Percentiles rank a stretch among this genome's conserved stretches.
These are phyloP conservation scores for Drosophila peninsularis DNA, from an alignment of 2,888 invertebrate genomes.

Conservation along the genomic window DNA sequence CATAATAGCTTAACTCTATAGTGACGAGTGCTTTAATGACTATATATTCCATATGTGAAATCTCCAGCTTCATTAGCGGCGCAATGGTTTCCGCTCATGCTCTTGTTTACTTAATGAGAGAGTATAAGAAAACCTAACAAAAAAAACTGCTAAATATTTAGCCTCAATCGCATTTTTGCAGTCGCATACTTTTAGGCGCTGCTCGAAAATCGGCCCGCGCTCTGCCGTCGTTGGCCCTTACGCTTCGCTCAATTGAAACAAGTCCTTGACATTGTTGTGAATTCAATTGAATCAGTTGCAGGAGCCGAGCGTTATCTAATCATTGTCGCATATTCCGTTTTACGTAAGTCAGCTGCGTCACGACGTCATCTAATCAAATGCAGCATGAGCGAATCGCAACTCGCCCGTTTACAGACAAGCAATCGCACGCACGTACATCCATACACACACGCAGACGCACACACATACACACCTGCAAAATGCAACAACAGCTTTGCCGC, in stretches of 20 bases:
- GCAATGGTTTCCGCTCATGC: not conserved
- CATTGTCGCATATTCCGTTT: slow-evolving; percentile 1
- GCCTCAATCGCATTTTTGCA: not conserved
- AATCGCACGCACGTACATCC: not conserved
- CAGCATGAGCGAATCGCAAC: slow-evolving; percentile 39
- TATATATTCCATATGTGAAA: too few species aligned
- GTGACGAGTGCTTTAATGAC: too few species aligned
- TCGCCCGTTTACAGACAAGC: slow-evolving; percentile 11
- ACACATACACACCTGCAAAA: not conserved
- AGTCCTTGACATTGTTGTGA: slow-evolving; percentile 3
- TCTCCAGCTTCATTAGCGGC: too few species aligned
- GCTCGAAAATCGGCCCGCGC: slow-evolving; percentile 8
- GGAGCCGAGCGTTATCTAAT: slow-evolving; percentile 20
- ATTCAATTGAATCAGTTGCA: not conserved
- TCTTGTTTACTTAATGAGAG: not conserved
- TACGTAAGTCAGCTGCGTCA: not conserved
- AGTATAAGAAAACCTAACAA: not conserved
- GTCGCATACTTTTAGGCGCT: slow-evolving; percentile 59
- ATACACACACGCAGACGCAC: not conserved
- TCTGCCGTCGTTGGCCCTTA: too few species aligned
- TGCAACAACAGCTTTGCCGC: not conserved
- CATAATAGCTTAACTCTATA: too few species aligned
- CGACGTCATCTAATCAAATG: slow-evolving; percentile 37
- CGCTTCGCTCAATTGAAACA: not conserved
- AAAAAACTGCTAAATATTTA: not conserved